Conservation (phyloP, 2,113 vertebrate genomes). For the Myotis yumanensis region DNA sequence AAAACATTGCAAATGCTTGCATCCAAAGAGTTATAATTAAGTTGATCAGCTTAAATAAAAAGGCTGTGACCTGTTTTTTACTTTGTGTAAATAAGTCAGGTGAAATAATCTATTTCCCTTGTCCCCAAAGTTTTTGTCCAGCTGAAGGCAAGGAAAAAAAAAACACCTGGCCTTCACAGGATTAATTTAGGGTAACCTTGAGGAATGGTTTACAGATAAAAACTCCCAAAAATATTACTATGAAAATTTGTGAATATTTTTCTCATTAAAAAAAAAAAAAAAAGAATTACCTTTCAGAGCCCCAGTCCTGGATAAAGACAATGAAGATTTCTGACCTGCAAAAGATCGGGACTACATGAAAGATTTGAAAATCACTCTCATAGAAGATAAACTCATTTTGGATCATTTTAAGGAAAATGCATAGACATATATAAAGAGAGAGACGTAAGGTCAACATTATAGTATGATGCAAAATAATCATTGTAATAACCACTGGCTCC, state of each 20-base stretch:
- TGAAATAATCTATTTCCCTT: conserved; percentile 56
- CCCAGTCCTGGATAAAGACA: neutral
- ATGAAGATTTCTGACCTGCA: neutral
- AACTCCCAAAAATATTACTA: conserved; percentile 36
- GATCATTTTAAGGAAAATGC: conserved; percentile 2
- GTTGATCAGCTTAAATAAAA: conserved; percentile 77
- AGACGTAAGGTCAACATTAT: neutral
- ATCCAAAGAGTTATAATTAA: conserved; percentile 78
- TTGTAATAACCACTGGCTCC: neutral
- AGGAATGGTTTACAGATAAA: conserved; percentile 29
- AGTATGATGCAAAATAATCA: conserved; percentile 26
- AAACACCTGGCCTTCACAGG: conserved; percentile 22
- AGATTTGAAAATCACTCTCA: conserved; percentile 27
- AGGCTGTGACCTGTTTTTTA: conserved; percentile 67
- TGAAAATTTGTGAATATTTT: conserved; percentile 18
- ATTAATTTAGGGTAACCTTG: conserved; percentile 56
- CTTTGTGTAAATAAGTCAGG: conserved; percentile 64
- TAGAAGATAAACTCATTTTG: neutral
- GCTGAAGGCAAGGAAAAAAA: neutral
- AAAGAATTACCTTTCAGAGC: neutral
- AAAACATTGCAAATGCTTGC: conserved; percentile 74
- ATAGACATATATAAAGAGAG: conserved; percentile 3
- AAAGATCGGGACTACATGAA: neutral
- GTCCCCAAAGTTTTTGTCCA: conserved; percentile 52
- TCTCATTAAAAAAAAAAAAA: neutral